Evolutionary conservation across 2,888 invertebrate genomes (phyloP).

Genomic region (Creontiades dilutus): DNA sequence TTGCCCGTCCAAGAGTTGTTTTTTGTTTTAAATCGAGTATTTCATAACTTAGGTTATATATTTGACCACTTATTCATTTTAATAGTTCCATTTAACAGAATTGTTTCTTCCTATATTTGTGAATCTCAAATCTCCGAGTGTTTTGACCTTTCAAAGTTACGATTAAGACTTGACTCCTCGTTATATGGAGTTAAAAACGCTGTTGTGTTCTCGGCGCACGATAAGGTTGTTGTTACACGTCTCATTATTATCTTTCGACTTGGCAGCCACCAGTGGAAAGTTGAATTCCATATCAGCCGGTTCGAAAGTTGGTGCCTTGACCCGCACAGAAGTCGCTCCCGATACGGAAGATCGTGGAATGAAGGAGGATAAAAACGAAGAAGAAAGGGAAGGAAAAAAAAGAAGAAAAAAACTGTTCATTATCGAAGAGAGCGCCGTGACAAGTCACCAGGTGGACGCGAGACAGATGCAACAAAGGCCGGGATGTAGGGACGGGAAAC

Average conservation of each 20-base stretch:
- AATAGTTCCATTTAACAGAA: too few species aligned
- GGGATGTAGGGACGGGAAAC: not conserved
- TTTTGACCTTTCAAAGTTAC: not conserved
- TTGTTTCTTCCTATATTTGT: not conserved
- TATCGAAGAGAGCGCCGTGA: conserved; percentile 26
- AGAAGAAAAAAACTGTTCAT: conserved; percentile 4
- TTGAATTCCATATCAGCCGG: conserved; percentile 42
- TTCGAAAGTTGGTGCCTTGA: conserved; percentile 30
- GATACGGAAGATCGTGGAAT: not conserved
- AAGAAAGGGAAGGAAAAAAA: not conserved
- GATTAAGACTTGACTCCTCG: not conserved
- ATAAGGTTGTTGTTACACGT: not conserved
- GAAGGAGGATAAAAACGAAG: not conserved
- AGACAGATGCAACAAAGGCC: not conserved
- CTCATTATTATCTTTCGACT: not conserved
- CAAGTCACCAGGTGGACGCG: not conserved
- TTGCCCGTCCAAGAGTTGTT: too few species aligned
- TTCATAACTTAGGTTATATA: too few species aligned
- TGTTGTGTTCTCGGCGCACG: not conserved
- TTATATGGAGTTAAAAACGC: not conserved
- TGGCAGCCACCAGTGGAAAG: not conserved
- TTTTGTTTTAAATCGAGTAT: too few species aligned
- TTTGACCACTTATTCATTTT: too few species aligned
- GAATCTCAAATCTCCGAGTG: not conserved
- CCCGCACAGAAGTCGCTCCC: conserved; percentile 10